phyloP scores from a whole-genome alignment of 2,888 invertebrate genomes.

The Rhyacophila evoluta region DNA sequence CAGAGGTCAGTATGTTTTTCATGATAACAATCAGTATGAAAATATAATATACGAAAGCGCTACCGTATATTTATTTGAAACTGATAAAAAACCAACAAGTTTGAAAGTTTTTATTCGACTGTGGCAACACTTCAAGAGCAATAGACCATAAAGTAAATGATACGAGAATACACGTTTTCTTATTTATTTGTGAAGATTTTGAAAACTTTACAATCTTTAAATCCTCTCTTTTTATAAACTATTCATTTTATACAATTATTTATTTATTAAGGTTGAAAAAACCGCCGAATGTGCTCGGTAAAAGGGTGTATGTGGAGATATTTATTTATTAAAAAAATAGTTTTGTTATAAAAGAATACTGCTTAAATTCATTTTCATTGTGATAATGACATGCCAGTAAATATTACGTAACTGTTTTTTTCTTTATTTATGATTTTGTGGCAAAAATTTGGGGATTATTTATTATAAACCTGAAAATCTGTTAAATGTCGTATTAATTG shows the following conservation, averaged over 20 bases:
- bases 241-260: background rate
- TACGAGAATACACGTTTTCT: background rate
- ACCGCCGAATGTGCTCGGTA: background rate
- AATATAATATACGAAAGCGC: constrained; percentile 38
- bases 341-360: constrained; percentile 5
- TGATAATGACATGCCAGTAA: constrained; percentile 48
- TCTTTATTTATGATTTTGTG: no score
- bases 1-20: no score
- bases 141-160: background rate
- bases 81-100: background rate
- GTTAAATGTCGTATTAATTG: constrained; percentile 56
- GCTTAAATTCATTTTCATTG: constrained; percentile 35
- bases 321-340: background rate
- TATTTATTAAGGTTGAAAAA: background rate
- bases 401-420: constrained; percentile 55
- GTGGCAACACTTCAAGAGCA: background rate
- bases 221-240: background rate
- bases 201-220: background rate
- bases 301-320: constrained; percentile 15
- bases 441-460: no score
- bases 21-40: background rate
- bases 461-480: no score
- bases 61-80: constrained; percentile 34
- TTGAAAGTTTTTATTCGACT: background rate
- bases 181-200: background rate